Percentiles rank a stretch among this genome's conserved stretches.
Conservation (phyloP, 2,113 vertebrate genomes). For the Lates calcarifer region DNA sequence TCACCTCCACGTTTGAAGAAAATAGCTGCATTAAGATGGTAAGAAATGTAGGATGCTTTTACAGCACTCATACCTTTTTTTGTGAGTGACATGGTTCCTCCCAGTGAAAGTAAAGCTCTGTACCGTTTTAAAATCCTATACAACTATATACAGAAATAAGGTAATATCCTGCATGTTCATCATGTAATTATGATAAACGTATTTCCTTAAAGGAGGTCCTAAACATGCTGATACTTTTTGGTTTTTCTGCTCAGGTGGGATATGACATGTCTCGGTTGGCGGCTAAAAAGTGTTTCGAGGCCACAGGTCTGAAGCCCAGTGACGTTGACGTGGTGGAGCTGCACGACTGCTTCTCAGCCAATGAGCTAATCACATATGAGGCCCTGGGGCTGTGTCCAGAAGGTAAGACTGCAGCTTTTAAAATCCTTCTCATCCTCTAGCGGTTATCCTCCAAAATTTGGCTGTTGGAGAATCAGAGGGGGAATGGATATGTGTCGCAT, state of each 20-base stretch:
- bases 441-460: not conserved
- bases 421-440: not conserved
- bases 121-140: not conserved
- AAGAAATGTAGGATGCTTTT: constrained; percentile 20
- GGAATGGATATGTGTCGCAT: not conserved
- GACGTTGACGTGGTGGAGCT: constrained; percentile 95
- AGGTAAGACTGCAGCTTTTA: constrained; percentile 82
- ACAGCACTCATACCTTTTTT: not conserved
- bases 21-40: constrained; percentile 93
- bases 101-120: not conserved
- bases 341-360: constrained; percentile 96
- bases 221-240: not conserved
- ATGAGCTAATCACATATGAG: constrained; percentile 96
- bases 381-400: constrained; percentile 94
- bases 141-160: not conserved
- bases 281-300: constrained; percentile 88
- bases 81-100: not conserved
- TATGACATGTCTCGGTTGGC: constrained; percentile 92
- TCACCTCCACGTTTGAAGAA: constrained; percentile 89
- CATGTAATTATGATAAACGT: not conserved
- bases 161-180: no score
- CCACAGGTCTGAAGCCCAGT: constrained; percentile 85
- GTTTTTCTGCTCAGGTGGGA: constrained; percentile 86
- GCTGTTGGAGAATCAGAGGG: not conserved
- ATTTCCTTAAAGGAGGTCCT: not conserved